A percentile compares a stretch with the other conserved stretches of the same genome.
phyloP scores from a whole-genome alignment of 2,888 invertebrate genomes.

The Andrena haemorrhoa region DNA sequence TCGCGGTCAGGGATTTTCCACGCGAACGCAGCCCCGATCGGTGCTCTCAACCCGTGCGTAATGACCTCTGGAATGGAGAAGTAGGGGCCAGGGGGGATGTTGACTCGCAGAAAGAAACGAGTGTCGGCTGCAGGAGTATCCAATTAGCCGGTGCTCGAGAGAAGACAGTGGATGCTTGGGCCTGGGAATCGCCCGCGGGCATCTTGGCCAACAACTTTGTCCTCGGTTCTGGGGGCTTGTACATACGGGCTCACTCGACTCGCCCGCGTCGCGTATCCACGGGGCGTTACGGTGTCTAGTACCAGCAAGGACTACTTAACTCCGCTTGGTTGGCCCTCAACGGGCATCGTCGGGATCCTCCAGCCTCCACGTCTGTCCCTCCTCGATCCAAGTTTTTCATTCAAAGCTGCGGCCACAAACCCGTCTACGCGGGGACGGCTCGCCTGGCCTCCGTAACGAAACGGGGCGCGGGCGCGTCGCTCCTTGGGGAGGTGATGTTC shows the following conservation, averaged over 20 bases:
- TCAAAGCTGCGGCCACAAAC: constrained; percentile 41
- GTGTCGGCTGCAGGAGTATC: constrained; percentile 71
- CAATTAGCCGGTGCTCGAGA: constrained; percentile 73
- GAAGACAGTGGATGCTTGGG: constrained; percentile 60
- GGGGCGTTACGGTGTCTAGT: constrained; percentile 59
- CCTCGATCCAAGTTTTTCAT: constrained; percentile 41
- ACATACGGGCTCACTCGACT: constrained; percentile 45
- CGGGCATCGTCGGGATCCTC: constrained; percentile 25
- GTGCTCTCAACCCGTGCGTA: constrained; percentile 5
- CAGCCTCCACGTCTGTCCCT: background rate
- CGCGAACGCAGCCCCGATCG: constrained; percentile 25
- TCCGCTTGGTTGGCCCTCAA: constrained; percentile 61
- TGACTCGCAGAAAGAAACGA: constrained; percentile 56
- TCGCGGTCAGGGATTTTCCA: constrained; percentile 29
- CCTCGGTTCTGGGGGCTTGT: constrained; percentile 21
- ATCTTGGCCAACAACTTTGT: constrained; percentile 63
- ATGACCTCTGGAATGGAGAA: constrained; percentile 16
- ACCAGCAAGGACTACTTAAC: constrained; percentile 53
- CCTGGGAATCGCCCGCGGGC: constrained; percentile 56
- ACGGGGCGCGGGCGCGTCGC: background rate
- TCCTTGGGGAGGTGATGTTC: background rate
- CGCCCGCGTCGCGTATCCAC: constrained; percentile 49
- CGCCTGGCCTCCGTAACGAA: background rate
- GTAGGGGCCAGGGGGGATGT: constrained; percentile 4
- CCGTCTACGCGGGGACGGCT: background rate